These are phyloP conservation scores for Xiphorhynchus elegans DNA, from an alignment of 2,113 vertebrate genomes.

Conservation along the genomic window DNA sequence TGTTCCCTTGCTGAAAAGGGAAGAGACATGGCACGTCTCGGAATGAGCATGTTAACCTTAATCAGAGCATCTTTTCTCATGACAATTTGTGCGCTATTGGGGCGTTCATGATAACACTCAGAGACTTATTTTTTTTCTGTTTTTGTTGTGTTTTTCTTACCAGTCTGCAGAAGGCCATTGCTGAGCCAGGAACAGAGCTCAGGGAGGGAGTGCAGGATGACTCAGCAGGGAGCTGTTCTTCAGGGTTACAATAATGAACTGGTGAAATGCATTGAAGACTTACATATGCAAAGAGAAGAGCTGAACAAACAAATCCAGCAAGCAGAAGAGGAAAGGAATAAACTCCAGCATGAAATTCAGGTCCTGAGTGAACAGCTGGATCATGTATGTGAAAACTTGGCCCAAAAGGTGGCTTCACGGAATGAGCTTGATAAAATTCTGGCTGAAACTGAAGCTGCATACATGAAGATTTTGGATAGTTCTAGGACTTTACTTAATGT, in stretches of 20 bases:
- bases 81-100: fast-evolving
- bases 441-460: constrained; percentile 63
- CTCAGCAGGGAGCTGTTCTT: constrained; percentile 63
- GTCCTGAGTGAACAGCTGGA: constrained; percentile 35
- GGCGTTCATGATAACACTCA: background rate
- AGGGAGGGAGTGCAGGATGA: constrained; percentile 13
- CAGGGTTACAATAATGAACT: constrained; percentile 66
- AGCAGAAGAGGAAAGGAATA: constrained; percentile 51
- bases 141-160: background rate
- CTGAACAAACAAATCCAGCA: constrained; percentile 57
- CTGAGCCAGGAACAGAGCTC: background rate
- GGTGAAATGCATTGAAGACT: constrained; percentile 62
- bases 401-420: constrained; percentile 39
- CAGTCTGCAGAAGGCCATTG: background rate
- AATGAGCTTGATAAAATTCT: constrained; percentile 66
- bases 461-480: constrained; percentile 71
- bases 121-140: background rate
- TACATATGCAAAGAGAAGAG: constrained; percentile 48
- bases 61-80: fast-evolving
- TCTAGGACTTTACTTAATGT: constrained; percentile 63
- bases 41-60: background rate
- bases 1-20: background rate
- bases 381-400: constrained; percentile 43
- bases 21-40: background rate
- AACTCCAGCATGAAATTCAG: constrained; percentile 54